Percentiles rank a stretch among this genome's conserved stretches.
Conservation (phyloP, 2,888 invertebrate genomes). For the Scelioninae gen. 2 region DNA sequence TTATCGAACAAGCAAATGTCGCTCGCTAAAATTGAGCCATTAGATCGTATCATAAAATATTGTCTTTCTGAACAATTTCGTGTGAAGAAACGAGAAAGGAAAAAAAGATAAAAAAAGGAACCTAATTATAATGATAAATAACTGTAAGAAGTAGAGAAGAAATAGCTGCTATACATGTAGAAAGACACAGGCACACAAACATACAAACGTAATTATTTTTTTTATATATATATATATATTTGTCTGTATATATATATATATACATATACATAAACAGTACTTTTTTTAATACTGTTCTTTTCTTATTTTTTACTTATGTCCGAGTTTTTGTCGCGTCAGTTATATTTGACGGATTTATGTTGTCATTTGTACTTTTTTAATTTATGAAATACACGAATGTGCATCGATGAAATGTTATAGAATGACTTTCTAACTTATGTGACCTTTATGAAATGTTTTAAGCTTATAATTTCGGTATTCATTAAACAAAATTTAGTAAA, state of each 20-base stretch:
- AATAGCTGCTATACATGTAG: slow-evolving; percentile 22
- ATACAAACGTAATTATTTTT: slow-evolving; percentile 11
- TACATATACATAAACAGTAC: slow-evolving; percentile 12
- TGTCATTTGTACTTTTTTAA: slow-evolving; percentile 21
- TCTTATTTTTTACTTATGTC: slow-evolving; percentile 6
- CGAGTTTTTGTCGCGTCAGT: background rate
- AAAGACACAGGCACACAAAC: slow-evolving; percentile 5
- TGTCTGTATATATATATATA: too few relatives aligned
- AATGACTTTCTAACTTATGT: background rate
- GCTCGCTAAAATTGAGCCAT: slow-evolving; percentile 11
- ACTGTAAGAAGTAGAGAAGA: slow-evolving; percentile 6
- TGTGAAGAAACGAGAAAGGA: slow-evolving; percentile 36
- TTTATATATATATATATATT: too few relatives aligned
- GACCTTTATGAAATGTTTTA: background rate
- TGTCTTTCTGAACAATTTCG: slow-evolving; percentile 34
- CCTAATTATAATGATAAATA: slow-evolving; percentile 18
- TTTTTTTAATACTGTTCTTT: slow-evolving; percentile 19
- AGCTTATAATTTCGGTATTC: too few relatives aligned
- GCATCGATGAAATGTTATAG: background rate
- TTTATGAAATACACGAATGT: slow-evolving; percentile 24
- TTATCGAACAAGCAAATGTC: slow-evolving; percentile 21
- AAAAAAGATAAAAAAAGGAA: too few relatives aligned
- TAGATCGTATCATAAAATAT: slow-evolving; percentile 27
- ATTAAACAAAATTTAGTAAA: too few relatives aligned
- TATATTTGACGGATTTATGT: slow-evolving; percentile 4